phyloP scores from a whole-genome alignment of 2,888 invertebrate genomes.

The Diogma glabrata region DNA sequence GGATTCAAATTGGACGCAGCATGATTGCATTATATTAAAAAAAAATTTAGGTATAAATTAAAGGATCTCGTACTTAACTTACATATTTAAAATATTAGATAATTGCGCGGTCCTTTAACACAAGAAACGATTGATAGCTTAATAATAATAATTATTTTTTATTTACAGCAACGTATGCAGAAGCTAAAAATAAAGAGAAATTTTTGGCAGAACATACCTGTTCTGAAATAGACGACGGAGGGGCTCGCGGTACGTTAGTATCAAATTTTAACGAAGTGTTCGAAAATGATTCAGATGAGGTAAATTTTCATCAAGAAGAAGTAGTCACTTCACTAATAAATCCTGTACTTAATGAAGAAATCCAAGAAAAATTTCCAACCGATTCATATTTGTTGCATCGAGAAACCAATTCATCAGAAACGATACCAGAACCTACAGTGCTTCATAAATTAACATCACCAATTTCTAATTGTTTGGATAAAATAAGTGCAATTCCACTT shows the following conservation, averaged over 20 bases:
- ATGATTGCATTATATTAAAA: neutral
- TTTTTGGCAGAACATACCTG: neutral
- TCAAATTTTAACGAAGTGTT: neutral
- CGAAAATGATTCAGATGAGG: neutral
- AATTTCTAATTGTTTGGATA: too few relatives aligned
- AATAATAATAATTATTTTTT: neutral
- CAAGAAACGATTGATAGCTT: too few relatives aligned
- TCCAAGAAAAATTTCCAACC: too few relatives aligned
- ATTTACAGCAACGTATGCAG: neutral
- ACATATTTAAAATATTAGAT: too few relatives aligned
- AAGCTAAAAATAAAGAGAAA: neutral
- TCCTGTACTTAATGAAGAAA: too few relatives aligned
- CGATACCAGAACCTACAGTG: neutral
- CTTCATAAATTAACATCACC: neutral
- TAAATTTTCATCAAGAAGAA: neutral
- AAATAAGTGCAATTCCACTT: neutral
- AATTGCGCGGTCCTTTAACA: too few relatives aligned
- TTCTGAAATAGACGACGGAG: neutral
- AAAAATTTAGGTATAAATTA: neutral
- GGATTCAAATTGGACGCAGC: neutral
- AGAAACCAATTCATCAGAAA: too few relatives aligned
- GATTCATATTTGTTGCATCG: too few relatives aligned
- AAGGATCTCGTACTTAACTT: too few relatives aligned
- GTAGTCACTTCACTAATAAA: neutral
- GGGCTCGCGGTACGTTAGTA: neutral